Percentiles rank a stretch among this genome's conserved stretches.
phyloP scores from a whole-genome alignment of 2,797 vertebrate genomes.

The Ctenopoma kingsleyae region DNA sequence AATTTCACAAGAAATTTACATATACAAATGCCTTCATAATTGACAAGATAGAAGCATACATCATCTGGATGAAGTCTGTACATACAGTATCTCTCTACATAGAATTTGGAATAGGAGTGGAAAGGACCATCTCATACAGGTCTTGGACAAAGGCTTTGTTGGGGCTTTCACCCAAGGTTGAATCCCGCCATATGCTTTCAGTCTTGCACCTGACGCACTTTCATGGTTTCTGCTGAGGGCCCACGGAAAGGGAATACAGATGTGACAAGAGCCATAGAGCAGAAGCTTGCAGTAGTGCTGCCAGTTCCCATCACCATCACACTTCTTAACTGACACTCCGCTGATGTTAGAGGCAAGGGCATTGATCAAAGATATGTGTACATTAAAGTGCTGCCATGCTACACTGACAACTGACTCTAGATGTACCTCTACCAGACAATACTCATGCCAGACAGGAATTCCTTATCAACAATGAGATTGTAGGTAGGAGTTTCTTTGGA shows the following conservation, averaged over 20 bases:
- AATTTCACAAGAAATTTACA: background rate
- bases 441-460: constrained; percentile 26
- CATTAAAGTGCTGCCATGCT: constrained; percentile 41
- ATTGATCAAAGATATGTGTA: constrained; percentile 67
- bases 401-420: constrained; percentile 39
- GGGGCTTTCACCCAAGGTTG: constrained; percentile 35
- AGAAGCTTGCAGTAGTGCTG: constrained; percentile 55
- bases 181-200: constrained; percentile 64
- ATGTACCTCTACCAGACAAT: constrained; percentile 21
- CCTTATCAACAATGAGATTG: constrained; percentile 47
- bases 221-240: constrained; percentile 43
- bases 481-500: constrained; percentile 31
- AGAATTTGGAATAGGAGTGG: background rate
- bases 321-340: constrained; percentile 57
- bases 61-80: background rate
- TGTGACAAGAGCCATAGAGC: constrained; percentile 68
- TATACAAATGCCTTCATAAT: background rate
- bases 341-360: constrained; percentile 73
- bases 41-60: background rate
- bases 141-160: constrained; percentile 21
- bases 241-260: constrained; percentile 69
- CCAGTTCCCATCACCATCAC: constrained; percentile 70
- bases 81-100: constrained; percentile 5
- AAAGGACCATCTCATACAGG: constrained; percentile 7
- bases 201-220: constrained; percentile 66